These are phyloP conservation scores for Dasyurus viverrinus DNA, from an alignment of 2,113 vertebrate genomes.

Conservation along the genomic window DNA sequence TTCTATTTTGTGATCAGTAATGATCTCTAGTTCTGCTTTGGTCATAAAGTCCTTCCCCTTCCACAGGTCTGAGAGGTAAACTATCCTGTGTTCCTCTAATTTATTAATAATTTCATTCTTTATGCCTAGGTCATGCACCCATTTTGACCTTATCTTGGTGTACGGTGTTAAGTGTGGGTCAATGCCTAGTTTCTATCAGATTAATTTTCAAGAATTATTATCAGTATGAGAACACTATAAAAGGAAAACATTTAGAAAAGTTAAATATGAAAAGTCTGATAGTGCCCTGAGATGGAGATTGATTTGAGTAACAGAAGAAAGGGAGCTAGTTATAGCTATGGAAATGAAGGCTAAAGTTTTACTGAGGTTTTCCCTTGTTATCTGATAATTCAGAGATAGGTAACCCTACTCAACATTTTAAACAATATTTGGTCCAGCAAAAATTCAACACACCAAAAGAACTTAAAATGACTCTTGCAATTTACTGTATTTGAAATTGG, in stretches of 20 bases:
- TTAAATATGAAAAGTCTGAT: background rate
- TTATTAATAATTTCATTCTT: too few species aligned
- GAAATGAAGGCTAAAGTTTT: background rate
- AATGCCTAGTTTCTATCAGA: too few species aligned
- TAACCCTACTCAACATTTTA: background rate
- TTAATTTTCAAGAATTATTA: background rate
- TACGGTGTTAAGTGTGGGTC: too few species aligned
- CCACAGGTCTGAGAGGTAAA: too few species aligned
- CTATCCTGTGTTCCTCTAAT: too few species aligned
- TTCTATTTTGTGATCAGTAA: too few species aligned
- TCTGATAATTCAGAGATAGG: background rate
- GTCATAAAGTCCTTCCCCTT: too few species aligned
- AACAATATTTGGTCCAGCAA: slow-evolving; percentile 1
- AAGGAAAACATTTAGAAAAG: background rate
- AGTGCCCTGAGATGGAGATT: background rate
- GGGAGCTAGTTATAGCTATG: background rate
- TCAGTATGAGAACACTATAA: background rate
- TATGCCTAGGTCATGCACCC: too few species aligned
- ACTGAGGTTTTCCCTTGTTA: background rate
- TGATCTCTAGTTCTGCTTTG: too few species aligned
- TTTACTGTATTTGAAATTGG: background rate
- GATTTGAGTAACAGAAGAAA: background rate
- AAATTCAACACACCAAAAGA: background rate
- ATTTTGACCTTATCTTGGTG: too few species aligned
- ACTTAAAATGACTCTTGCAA: background rate